Evolutionary conservation across 1,140 invertebrate species (phyloP).

Genomic region (Brachionus plicatilis): DNA sequence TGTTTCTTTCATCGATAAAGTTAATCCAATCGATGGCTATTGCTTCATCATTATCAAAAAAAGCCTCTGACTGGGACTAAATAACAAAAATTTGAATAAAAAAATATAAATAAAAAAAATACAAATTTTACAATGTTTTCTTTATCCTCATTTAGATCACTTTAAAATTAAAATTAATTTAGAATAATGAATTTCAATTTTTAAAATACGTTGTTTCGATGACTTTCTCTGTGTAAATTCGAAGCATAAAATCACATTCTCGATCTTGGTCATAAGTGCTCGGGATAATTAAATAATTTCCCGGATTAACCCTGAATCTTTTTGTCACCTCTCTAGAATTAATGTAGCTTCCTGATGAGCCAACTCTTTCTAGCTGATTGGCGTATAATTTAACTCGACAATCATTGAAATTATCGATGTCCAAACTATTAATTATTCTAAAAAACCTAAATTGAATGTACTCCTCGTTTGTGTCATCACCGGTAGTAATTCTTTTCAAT

Average conservation of each 20-base stretch:
- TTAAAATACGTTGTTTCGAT: constrained; percentile 22
- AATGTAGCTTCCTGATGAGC: constrained; percentile 50
- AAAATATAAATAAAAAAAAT: background rate
- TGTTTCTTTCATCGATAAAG: background rate
- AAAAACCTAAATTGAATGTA: constrained; percentile 40
- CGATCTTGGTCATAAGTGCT: constrained; percentile 62
- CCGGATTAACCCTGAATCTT: constrained; percentile 54
- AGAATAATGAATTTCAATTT: background rate
- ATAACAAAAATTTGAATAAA: background rate
- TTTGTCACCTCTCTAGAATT: constrained; percentile 53
- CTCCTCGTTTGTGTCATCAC: constrained; percentile 6
- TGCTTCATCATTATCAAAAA: background rate
- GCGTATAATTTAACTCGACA: constrained; percentile 5
- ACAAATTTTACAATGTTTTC: background rate
- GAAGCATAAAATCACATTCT: constrained; percentile 60
- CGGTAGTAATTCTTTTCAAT: background rate
- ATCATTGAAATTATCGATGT: background rate
- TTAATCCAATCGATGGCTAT: background rate
- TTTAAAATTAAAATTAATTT: background rate
- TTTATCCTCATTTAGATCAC: background rate
- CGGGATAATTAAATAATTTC: constrained; percentile 64
- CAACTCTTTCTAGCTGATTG: constrained; percentile 40
- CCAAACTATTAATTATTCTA: background rate
- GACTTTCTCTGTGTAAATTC: constrained; percentile 58
- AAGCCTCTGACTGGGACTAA: background rate